Percentiles rank a stretch among this genome's conserved stretches.
These are phyloP conservation scores for Coturnix japonica DNA, from an alignment of 2,113 vertebrate genomes.

Conservation along the genomic window DNA sequence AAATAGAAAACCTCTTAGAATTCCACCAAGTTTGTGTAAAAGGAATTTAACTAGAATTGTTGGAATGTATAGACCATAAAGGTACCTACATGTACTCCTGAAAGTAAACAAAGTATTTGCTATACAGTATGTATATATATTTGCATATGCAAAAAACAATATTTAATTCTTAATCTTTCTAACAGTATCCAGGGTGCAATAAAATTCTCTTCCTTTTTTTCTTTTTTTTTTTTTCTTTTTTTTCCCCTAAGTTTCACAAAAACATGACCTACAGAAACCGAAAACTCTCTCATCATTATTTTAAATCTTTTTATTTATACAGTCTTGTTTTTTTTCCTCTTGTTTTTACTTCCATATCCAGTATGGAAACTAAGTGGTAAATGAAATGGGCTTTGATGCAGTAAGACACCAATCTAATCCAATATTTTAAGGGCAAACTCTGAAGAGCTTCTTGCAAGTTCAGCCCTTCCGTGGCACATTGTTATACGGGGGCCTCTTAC, in stretches of 20 bases:
- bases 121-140: not conserved
- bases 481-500: not conserved
- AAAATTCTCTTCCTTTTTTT: not conserved
- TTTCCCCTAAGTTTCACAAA: not conserved
- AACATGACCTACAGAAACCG: not conserved
- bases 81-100: not conserved
- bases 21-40: not conserved
- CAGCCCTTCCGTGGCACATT: not conserved
- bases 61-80: not conserved
- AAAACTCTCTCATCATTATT: not conserved
- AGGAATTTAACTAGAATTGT: not conserved
- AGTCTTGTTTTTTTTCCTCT: not conserved
- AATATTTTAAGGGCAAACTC: not conserved
- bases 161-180: not conserved
- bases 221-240: not conserved
- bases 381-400: not conserved
- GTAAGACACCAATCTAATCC: accelerated
- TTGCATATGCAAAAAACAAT: not conserved
- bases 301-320: not conserved
- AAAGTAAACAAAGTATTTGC: not conserved
- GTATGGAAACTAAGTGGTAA: not conserved
- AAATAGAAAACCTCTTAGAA: not conserved
- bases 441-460: not conserved
- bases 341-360: not conserved
- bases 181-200: not conserved